Base-by-base conservation (phyloP, 2,113 vertebrate species). In the Cygnus buccinator region DNA sequence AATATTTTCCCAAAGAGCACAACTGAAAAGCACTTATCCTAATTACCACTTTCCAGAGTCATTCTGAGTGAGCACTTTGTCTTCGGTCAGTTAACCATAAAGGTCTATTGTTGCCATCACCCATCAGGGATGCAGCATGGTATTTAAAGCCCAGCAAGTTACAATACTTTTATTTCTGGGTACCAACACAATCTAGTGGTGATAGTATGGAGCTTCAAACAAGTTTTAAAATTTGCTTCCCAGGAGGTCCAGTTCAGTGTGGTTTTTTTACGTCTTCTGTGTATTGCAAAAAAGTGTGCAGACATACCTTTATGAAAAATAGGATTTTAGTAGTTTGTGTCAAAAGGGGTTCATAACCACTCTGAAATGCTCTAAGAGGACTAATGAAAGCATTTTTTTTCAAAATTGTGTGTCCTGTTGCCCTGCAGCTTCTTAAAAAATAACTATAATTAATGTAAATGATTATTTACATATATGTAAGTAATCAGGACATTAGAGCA, bases 301-400 rank as follows among this genome's bases (percentile, higher is more conserved):
- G 9, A n/a, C 0, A 5, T 28, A 0, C 5, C 5, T 33, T 66
- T 50, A 80, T 37, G n/a, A 50, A 80, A 39, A 50, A 13, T 3
- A 29, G 37, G 15, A 67, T 63, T 26, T 26, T 15, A 22, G 29
- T 48, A 41, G 28, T 39, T 62, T 44, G 13, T 46, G 65, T 68
- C 0, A 0, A 62, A 80, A 57, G 8, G 54, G 28, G 31, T 14
- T 62, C 55, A 35, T 1, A 0, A 22, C 9, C 13, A 31, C 57
- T 80, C 33, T 10, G 23, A 41, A 71, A 58, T 81, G 39, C 16
- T 80, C 57, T 66, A n/a, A 67, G 58, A 68, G 8, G 26, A 18
- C 37, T 55, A 87, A 55, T 22, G 29, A 63, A 73, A 90, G 68
- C 20, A 54, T 28, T 43, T 48, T 39, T 50, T 65, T 22, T 28